Evolutionary conservation across 2,797 vertebrate species (phyloP).

Genomic region (Sarcophilus harrisii): DNA sequence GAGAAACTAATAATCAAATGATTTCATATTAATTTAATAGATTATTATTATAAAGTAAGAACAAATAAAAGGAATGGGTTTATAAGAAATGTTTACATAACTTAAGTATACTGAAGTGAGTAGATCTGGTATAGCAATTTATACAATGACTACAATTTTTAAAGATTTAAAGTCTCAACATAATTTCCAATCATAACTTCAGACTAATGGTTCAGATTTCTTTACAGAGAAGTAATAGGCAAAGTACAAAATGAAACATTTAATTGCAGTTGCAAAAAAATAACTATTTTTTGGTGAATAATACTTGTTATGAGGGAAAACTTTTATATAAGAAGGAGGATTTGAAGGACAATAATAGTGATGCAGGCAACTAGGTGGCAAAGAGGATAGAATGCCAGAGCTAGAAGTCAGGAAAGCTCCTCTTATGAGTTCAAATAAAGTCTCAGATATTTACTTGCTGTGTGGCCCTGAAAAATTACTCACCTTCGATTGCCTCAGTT

Average conservation of each 20-base stretch:
- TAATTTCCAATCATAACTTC: background rate
- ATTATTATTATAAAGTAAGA: background rate
- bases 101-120: background rate
- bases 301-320: background rate
- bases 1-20: background rate
- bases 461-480: background rate
- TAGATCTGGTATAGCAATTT: background rate
- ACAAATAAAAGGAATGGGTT: background rate
- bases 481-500: background rate
- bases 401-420: background rate
- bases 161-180: background rate
- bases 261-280: background rate
- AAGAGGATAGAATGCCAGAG: background rate
- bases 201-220: background rate
- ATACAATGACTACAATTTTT: background rate
- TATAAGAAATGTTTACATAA: background rate
- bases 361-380: background rate
- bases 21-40: background rate
- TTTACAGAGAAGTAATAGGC: background rate
- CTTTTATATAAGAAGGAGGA: background rate
- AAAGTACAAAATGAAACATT: background rate
- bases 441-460: background rate
- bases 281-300: background rate
- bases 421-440: background rate
- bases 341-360: background rate